Evolutionary conservation across 2,888 invertebrate species (phyloP).

Genomic region (Hirudinaria manillensis): DNA sequence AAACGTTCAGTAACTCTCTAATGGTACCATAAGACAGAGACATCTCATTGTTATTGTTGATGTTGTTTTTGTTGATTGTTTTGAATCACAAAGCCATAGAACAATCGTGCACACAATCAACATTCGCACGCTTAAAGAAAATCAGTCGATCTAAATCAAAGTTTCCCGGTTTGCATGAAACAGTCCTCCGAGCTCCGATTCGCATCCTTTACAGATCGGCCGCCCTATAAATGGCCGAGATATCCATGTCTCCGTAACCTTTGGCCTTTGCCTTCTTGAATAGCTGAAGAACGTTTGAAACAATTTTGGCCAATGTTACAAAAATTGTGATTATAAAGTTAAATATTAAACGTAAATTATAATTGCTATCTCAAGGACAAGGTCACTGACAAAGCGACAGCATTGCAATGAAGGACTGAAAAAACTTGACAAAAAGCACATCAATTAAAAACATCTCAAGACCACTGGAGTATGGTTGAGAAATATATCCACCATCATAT

Average conservation of each 20-base stretch:
- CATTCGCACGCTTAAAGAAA: background rate
- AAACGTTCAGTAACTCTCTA: no score
- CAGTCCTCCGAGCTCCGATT: background rate
- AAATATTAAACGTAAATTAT: no score
- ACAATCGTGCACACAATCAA: background rate
- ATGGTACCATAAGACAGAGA: background rate
- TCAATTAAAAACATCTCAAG: no score
- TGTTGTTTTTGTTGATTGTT: background rate
- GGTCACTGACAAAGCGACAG: no score
- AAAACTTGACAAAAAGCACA: no score
- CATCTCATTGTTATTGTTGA: background rate
- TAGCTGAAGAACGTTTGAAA: constrained; percentile 52
- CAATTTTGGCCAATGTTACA: no score
- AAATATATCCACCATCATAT: no score
- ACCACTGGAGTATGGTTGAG: no score
- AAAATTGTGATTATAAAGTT: no score
- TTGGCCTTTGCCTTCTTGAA: constrained; percentile 90
- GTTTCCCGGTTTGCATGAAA: background rate
- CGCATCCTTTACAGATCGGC: constrained; percentile 41
- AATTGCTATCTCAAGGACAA: no score
- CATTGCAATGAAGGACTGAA: no score
- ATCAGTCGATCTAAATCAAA: background rate
- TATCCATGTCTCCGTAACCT: constrained; percentile 87
- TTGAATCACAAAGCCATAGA: no score
- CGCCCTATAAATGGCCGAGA: constrained; percentile 76